Evolutionary conservation across 2,888 invertebrate species (phyloP).

Genomic region (Pediacus dermestoides): DNA sequence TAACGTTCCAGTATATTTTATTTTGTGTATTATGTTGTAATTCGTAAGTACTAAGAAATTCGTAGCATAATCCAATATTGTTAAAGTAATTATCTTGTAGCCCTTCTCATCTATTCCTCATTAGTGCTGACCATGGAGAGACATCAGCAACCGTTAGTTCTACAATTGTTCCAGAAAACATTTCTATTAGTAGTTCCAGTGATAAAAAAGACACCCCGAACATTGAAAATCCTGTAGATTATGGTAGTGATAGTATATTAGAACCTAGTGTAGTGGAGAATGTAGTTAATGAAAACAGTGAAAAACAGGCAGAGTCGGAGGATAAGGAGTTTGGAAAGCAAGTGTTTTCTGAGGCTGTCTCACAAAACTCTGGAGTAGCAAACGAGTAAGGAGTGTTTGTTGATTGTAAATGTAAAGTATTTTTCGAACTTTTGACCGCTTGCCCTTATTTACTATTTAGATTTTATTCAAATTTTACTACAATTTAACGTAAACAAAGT

Average conservation of each 20-base stretch:
- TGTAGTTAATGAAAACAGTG: slow-evolving; percentile 19
- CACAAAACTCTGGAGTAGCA: slow-evolving; percentile 27
- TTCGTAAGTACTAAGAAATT: not conserved
- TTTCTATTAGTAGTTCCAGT: not conserved
- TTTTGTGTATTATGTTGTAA: slow-evolving; percentile 1
- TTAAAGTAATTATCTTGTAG: not conserved
- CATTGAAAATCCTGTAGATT: too few species aligned
- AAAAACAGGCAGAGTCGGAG: slow-evolving; percentile 15
- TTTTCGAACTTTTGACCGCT: not conserved
- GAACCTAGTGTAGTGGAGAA: slow-evolving; percentile 28
- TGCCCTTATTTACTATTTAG: too few species aligned
- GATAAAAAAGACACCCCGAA: too few species aligned
- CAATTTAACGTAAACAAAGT: slow-evolving; percentile 1
- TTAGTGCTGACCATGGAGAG: slow-evolving; percentile 1
- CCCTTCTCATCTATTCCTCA: not conserved
- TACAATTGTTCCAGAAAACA: not conserved
- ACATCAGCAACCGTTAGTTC: not conserved
- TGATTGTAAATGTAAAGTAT: slow-evolving; percentile 1
- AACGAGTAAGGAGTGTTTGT: slow-evolving; percentile 26
- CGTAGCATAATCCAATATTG: not conserved
- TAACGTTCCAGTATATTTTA: not conserved
- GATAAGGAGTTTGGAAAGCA: slow-evolving; percentile 17
- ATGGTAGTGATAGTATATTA: slow-evolving; percentile 12
- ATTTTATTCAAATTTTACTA: slow-evolving; percentile 1
- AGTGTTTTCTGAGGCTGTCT: slow-evolving; percentile 22